Conservation (phyloP, 2,113 vertebrate species). For the Coptodon rendalli region DNA sequence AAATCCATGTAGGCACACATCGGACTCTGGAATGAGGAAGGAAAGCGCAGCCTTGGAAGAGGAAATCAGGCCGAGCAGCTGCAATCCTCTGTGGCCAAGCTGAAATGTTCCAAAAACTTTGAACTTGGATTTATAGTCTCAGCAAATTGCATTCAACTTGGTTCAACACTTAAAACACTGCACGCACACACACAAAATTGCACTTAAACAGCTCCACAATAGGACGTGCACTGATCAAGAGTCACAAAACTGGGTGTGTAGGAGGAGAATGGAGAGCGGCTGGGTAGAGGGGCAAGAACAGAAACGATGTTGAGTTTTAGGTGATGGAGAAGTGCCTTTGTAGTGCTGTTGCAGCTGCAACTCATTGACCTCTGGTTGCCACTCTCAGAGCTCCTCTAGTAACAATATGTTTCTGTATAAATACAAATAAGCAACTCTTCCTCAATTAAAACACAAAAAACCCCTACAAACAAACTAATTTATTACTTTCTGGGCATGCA, state of each 20-base stretch:
- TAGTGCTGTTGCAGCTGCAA: slow-evolving; percentile 46
- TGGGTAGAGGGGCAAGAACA: slow-evolving; percentile 15
- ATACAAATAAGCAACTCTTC: slow-evolving; percentile 34
- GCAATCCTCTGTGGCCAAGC: slow-evolving; percentile 22
- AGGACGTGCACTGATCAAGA: slow-evolving; percentile 26
- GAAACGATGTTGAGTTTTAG: slow-evolving; percentile 31
- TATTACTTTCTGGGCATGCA: neutral
- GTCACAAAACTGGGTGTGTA: slow-evolving; percentile 26
- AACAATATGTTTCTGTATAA: slow-evolving; percentile 33
- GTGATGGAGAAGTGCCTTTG: slow-evolving; percentile 43
- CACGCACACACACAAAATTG: neutral
- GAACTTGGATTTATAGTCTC: slow-evolving; percentile 46
- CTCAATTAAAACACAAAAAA: neutral
- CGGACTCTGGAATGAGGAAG: slow-evolving; percentile 13
- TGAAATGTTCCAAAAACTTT: slow-evolving; percentile 22
- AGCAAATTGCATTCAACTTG: neutral
- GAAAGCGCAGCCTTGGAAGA: slow-evolving; percentile 20
- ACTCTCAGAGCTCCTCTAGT: slow-evolving; percentile 10
- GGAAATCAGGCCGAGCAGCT: slow-evolving; percentile 34
- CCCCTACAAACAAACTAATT: neutral
- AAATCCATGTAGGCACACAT: neutral
- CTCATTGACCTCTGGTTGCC: slow-evolving; percentile 45
- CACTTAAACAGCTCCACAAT: slow-evolving; percentile 23
- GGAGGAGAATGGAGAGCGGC: slow-evolving; percentile 22
- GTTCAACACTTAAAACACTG: slow-evolving; percentile 26